Evolutionary conservation across 2,797 vertebrate genomes (phyloP).

Genomic region (Esox masquinongy): DNA sequence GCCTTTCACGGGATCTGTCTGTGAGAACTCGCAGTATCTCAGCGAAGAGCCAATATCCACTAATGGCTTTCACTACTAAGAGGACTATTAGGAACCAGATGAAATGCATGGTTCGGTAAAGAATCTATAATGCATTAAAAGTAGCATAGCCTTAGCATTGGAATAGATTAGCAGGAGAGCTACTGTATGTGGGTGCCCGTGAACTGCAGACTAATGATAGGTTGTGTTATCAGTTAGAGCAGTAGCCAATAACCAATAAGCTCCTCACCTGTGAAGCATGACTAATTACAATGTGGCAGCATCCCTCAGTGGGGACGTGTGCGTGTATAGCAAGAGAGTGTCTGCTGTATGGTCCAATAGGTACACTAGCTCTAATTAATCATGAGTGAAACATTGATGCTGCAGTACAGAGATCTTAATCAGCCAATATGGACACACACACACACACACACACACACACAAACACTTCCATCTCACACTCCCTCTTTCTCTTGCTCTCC

Average conservation of each 20-base stretch:
- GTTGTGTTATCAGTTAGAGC: neutral
- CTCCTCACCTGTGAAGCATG: constrained; percentile 2
- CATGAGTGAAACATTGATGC: constrained; percentile 4
- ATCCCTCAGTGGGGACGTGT: neutral
- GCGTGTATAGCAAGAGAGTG: neutral
- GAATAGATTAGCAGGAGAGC: neutral
- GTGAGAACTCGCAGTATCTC: neutral
- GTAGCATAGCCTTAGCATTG: neutral
- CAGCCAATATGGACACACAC: neutral
- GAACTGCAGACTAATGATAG: neutral
- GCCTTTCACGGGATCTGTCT: neutral
- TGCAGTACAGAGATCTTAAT: neutral
- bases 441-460: no score
- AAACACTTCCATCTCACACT: neutral
- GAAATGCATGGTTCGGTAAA: neutral
- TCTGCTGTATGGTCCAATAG: neutral
- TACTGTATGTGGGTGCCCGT: neutral
- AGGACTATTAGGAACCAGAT: constrained; percentile 5
- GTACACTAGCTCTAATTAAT: neutral
- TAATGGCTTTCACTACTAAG: neutral
- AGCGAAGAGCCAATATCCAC: neutral
- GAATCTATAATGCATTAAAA: neutral
- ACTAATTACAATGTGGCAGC: constrained; percentile 6
- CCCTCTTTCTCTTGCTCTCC: neutral
- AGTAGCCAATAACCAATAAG: neutral